These are phyloP conservation scores for Craterocephalus amniculus DNA, from an alignment of 2,797 vertebrate genomes.

Conservation along the genomic window DNA sequence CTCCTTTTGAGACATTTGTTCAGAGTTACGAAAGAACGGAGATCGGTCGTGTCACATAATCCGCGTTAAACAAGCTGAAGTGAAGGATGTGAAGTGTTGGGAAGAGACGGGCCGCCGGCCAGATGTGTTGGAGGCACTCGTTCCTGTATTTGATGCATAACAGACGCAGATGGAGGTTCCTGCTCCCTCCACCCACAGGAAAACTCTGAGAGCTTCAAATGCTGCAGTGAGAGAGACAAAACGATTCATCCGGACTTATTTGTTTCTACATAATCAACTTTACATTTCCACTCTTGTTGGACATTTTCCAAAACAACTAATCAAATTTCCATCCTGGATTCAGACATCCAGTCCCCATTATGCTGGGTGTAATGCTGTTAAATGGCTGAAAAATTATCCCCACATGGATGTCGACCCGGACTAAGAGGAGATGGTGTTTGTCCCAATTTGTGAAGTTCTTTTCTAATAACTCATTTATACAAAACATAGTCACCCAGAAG, in stretches of 20 bases:
- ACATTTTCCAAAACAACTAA: neutral
- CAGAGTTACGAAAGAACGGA: neutral
- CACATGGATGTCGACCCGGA: too few species aligned
- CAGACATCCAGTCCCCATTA: neutral
- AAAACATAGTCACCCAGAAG: too few species aligned
- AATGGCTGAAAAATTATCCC: too few species aligned
- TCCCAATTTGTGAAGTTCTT: too few species aligned
- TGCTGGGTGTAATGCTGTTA: too few species aligned
- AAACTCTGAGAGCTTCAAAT: neutral
- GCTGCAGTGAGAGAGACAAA: neutral
- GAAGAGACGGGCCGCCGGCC: neutral
- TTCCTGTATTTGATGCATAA: constrained; percentile 14
- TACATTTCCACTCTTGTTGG: constrained; percentile 8
- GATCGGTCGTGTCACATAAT: too few species aligned
- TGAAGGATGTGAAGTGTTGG: neutral
- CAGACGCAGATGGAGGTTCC: constrained; percentile 29
- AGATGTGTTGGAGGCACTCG: constrained; percentile 8
- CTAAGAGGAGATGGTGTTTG: too few species aligned
- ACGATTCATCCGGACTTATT: neutral
- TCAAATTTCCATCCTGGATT: neutral
- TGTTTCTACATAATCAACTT: constrained; percentile 18
- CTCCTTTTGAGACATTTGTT: neutral
- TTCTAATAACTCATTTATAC: too few species aligned
- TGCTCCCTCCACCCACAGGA: too few species aligned
- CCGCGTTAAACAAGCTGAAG: neutral